These are phyloP conservation scores for Mesopsocus fuscifrons DNA, from an alignment of 2,888 invertebrate species.

Conservation along the genomic window DNA sequence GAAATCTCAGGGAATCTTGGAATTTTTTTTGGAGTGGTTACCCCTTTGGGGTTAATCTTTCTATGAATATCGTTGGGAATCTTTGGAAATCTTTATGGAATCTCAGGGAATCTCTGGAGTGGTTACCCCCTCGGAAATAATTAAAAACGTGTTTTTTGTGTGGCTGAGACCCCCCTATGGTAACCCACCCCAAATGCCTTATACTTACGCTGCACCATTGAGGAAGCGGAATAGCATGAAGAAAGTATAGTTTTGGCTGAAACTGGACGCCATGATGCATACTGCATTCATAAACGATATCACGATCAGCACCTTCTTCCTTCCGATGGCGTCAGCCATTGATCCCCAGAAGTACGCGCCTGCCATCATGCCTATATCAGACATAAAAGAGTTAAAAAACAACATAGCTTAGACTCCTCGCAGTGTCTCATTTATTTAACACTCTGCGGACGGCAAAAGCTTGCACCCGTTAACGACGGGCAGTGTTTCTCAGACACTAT, in stretches of 20 bases:
- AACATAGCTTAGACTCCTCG: constrained; percentile 52
- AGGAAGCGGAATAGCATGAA: constrained; percentile 82
- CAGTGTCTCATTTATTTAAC: constrained; percentile 2
- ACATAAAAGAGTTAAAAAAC: too few species aligned
- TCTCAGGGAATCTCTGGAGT: too few species aligned
- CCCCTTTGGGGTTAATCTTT: too few species aligned
- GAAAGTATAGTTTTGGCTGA: constrained; percentile 70
- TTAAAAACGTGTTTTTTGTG: constrained; percentile 11
- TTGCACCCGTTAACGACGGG: too few species aligned
- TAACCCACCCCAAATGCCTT: constrained; percentile 4
- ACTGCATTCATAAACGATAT: constrained; percentile 79
- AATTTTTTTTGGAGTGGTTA: too few species aligned
- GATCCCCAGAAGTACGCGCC: constrained; percentile 89
- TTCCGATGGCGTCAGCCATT: constrained; percentile 71
- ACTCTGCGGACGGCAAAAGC: too few species aligned
- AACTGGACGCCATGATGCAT: constrained; percentile 78
- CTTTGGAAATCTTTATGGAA: too few species aligned
- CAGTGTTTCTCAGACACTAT: too few species aligned
- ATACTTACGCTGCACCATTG: constrained; percentile 83
- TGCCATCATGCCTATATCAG: constrained; percentile 85
- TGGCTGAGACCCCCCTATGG: neutral
- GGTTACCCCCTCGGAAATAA: too few species aligned
- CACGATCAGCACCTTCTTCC: constrained; percentile 71
- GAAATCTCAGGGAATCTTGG: too few species aligned
- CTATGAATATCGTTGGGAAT: too few species aligned